Base-by-base conservation (phyloP, 2,797 vertebrate species). In the Bryconaethiops microstoma region DNA sequence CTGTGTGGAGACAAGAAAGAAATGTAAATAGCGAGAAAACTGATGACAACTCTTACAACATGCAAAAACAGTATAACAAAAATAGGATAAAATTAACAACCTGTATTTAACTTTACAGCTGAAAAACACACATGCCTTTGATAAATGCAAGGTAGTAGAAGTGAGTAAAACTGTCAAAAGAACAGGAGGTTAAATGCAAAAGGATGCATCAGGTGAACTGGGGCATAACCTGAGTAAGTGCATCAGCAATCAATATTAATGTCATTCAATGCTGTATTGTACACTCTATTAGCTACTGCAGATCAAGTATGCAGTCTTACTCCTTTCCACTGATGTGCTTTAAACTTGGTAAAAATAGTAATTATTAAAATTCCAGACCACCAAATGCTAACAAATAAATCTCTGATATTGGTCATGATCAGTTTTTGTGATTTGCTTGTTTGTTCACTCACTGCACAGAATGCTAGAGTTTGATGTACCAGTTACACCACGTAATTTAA, bases 201-300 rank as follows among this genome's bases (percentile, higher is more conserved):
- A 3, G 16, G n/a, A 64, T 13, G 42, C 19, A 4, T 23, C 12
- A 0, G 16, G 29, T 57, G 14, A 65, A 59, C 63, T 17, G 8
- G n/a, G 7, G 25, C 68, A 42, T 80, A 80, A 60, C 64, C 62
- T n/a, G 65, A 64, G 59, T 39, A 29, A 81, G 62, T 60, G 73
- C 83, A 77, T 78, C 62, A 65, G 40, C 55, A 62, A 83, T 81
- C 23, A 81, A 84, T 79, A 84, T 83, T 84, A 79, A 86, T 83
- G 78, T 19, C 35, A 78, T 25, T 35, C 45, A 17, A 80, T 54
- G 40, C 39, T 52, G 64, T 84, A 77, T 70, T 80, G 50, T 71
- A 52, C 9, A 0, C 67, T 21, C 39, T 14, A 25, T 62, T 39
- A 67, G 23, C 5, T 42, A 17, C 57, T 17, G 13, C 21, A 72